Conservation (phyloP, 2,888 invertebrate species). For the Beris morrisii region DNA sequence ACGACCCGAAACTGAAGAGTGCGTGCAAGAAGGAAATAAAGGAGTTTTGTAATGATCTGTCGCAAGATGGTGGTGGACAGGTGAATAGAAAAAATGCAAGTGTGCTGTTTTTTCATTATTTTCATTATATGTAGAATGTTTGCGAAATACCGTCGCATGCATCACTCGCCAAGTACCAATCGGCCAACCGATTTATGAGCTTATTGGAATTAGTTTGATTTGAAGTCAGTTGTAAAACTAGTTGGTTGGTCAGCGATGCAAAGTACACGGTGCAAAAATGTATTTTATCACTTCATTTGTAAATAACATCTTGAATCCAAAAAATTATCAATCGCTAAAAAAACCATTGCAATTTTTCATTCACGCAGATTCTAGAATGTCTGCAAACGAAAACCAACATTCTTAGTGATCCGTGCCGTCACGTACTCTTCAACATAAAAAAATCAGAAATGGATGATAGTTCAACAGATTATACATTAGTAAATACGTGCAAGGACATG, state of each 20-base stretch:
- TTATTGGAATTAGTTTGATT: too few species aligned
- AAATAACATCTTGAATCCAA: neutral
- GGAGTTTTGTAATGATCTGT: constrained; percentile 68
- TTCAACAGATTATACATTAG: constrained; percentile 81
- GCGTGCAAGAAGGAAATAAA: constrained; percentile 81
- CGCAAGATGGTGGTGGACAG: constrained; percentile 67
- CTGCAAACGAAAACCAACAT: constrained; percentile 66
- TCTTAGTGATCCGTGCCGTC: constrained; percentile 72
- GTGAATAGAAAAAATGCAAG: constrained; percentile 57
- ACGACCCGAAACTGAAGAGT: constrained; percentile 81
- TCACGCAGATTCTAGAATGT: constrained; percentile 75
- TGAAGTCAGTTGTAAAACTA: too few species aligned
- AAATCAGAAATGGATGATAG: constrained; percentile 85
- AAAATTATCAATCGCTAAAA: neutral
- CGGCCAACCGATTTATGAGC: too few species aligned
- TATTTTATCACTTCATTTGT: too few species aligned
- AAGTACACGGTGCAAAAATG: too few species aligned
- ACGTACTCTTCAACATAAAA: constrained; percentile 80
- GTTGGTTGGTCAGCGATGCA: too few species aligned
- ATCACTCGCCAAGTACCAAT: too few species aligned
- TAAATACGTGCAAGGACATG: constrained; percentile 83
- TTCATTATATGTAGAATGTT: neutral
- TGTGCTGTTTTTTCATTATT: constrained; percentile 31
- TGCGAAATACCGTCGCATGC: neutral
- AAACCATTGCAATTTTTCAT: neutral